Percentiles rank a stretch among this genome's conserved stretches.
phyloP scores from a whole-genome alignment of 2,888 invertebrate species.

The Polietes domitor region DNA sequence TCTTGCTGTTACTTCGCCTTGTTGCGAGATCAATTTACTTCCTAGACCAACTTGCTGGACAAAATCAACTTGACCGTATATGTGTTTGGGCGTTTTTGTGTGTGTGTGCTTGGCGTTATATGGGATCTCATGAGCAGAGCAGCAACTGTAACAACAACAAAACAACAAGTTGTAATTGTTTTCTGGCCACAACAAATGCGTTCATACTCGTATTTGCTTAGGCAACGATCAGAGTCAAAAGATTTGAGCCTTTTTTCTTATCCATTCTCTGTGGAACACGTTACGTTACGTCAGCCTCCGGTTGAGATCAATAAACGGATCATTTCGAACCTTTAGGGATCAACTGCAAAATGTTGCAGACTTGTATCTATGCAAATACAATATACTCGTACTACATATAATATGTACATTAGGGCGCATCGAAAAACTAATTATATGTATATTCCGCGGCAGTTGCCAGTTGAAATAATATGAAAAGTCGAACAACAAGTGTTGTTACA shows the following conservation, averaged over 20 bases:
- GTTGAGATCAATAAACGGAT: constrained; percentile 57
- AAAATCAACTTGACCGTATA: constrained; percentile 45
- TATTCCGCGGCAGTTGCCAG: too few species aligned
- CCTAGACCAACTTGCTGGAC: constrained; percentile 70
- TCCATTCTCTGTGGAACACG: constrained; percentile 34
- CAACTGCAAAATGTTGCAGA: constrained; percentile 20
- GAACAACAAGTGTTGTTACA: too few species aligned
- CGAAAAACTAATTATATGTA: too few species aligned
- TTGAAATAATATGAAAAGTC: too few species aligned
- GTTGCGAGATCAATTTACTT: constrained; percentile 74
- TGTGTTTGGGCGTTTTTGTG: neutral
- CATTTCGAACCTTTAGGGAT: constrained; percentile 57
- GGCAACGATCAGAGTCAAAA: constrained; percentile 36
- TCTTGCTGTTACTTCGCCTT: constrained; percentile 53
- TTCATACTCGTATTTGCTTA: neutral
- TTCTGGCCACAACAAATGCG: constrained; percentile 35
- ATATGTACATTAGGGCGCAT: too few species aligned
- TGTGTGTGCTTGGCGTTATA: neutral
- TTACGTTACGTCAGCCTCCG: constrained; percentile 52
- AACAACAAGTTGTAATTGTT: constrained; percentile 27
- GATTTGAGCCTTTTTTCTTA: constrained; percentile 51
- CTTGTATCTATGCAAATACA: constrained; percentile 55
- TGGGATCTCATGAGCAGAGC: constrained; percentile 16
- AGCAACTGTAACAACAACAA: constrained; percentile 24
- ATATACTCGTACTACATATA: too few species aligned